Percentiles rank a stretch among this genome's conserved stretches.
These are phyloP conservation scores for Heliconius ethilla DNA, from an alignment of 2,888 invertebrate species.

Conservation along the genomic window DNA sequence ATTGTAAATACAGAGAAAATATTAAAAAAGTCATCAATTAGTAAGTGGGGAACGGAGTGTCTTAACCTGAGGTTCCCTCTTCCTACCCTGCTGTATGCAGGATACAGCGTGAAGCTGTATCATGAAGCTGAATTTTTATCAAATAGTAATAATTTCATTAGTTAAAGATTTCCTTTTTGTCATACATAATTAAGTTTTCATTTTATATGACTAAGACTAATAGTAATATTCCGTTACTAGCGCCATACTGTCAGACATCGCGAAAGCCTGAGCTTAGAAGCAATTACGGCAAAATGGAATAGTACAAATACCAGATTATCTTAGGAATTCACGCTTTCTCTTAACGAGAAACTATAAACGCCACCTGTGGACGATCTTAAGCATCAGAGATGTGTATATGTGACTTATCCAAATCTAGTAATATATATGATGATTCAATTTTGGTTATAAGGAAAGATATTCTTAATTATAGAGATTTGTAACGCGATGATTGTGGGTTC, in stretches of 20 bases:
- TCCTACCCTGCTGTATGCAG: no score
- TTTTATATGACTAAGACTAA: background rate
- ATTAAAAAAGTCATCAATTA: background rate
- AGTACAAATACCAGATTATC: slow-evolving; percentile 29
- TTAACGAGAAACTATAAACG: slow-evolving; percentile 26
- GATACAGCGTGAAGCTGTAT: no score
- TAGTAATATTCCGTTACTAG: background rate
- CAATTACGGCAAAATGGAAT: slow-evolving; percentile 29
- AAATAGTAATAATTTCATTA: background rate
- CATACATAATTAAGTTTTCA: background rate
- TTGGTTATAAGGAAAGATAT: background rate
- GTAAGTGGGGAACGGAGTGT: background rate
- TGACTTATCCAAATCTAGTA: background rate
- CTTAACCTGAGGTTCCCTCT: no score
- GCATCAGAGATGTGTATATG: background rate
- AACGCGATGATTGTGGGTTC: background rate
- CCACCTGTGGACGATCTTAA: slow-evolving; percentile 10
- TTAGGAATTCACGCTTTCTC: slow-evolving; percentile 27
- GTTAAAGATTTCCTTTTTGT: background rate
- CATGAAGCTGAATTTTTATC: background rate
- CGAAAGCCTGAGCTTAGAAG: slow-evolving; percentile 9
- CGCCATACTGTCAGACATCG: background rate
- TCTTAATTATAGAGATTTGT: background rate
- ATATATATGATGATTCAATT: background rate
- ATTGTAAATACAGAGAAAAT: no score